Conservation (phyloP, 2,113 vertebrate species). For the Chunga burmeisteri region DNA sequence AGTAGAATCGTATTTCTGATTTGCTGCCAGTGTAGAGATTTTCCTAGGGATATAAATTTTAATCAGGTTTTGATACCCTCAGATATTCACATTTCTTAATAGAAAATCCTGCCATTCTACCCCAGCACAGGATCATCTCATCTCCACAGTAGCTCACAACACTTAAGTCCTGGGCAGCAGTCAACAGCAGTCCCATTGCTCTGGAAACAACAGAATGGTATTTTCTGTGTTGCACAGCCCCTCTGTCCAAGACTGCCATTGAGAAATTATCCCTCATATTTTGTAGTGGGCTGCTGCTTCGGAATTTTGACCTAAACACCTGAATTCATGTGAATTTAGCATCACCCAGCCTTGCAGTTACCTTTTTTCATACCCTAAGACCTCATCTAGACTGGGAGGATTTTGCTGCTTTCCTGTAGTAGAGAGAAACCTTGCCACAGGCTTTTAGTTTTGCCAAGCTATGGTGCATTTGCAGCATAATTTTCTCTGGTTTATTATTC, state of each 20-base stretch:
- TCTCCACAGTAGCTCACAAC: background rate
- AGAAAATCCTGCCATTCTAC: background rate
- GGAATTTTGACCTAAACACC: background rate
- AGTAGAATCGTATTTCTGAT: background rate
- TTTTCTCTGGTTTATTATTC: background rate
- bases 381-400: background rate
- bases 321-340: background rate
- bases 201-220: background rate
- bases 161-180: background rate
- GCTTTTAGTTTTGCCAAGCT: background rate
- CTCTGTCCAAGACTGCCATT: background rate
- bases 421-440: background rate
- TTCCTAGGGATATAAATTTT: background rate
- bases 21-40: background rate
- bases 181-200: background rate
- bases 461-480: background rate
- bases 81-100: background rate
- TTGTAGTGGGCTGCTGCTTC: background rate
- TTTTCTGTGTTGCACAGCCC: background rate
- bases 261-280: background rate
- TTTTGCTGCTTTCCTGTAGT: background rate
- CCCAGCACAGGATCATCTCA: background rate
- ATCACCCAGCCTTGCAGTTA: background rate
- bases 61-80: background rate
- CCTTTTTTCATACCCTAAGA: background rate